Conservation (phyloP, 2,113 vertebrate species). For the Vidua macroura region DNA sequence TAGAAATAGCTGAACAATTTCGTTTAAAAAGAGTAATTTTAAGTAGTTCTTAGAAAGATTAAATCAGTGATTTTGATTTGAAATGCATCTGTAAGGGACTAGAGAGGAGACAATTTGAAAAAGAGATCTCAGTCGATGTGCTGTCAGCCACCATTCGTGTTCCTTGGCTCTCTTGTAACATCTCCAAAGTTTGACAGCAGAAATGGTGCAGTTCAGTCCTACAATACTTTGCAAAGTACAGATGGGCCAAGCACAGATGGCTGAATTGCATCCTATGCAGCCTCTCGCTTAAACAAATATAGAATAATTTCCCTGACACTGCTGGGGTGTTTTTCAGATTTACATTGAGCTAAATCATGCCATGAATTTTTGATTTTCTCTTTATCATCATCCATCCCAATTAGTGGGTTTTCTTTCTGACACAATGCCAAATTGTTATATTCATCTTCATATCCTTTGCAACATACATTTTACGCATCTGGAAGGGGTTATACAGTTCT, state of each 20-base stretch:
- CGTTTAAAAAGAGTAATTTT: not conserved
- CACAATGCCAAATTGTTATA: not conserved
- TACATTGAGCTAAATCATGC: not conserved
- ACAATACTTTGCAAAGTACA: not conserved
- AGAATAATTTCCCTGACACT: not conserved
- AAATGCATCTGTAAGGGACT: not conserved
- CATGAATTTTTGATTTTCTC: not conserved
- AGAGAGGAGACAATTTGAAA: not conserved
- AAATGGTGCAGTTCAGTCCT: not conserved
- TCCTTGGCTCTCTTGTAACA: not conserved
- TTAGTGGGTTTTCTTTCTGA: not conserved
- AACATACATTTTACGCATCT: not conserved
- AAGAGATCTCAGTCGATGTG: not conserved
- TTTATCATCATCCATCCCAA: not conserved
- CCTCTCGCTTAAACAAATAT: not conserved
- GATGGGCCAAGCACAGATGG: constrained; percentile 25
- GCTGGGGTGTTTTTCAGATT: not conserved
- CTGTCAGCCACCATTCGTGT: not conserved
- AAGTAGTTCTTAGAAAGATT: not conserved
- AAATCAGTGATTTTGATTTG: not conserved
- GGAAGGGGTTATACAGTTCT: not conserved
- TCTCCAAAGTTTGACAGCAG: not conserved
- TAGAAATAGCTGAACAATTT: not conserved
- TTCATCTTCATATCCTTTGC: not conserved
- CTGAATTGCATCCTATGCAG: not conserved